Conservation (phyloP, 2,888 invertebrate genomes). For the Drosophila colorata region DNA sequence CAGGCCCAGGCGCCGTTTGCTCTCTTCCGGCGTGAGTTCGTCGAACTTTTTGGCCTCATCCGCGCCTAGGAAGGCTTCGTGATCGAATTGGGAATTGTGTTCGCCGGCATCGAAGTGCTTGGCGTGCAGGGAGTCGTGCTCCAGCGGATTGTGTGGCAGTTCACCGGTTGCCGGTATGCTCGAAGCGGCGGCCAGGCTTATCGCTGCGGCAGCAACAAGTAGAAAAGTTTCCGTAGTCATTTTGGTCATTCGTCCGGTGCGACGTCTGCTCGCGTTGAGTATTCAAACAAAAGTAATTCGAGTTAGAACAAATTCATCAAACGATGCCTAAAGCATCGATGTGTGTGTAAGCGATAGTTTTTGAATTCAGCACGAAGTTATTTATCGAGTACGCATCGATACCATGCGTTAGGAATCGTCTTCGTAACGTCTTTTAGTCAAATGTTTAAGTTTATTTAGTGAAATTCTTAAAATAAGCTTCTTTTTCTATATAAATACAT, state of each 20-base stretch:
- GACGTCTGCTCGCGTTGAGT: conserved; percentile 37
- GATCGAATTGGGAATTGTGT: conserved; percentile 96
- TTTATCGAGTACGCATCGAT: conserved; percentile 6
- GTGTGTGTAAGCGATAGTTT: conserved; percentile 22
- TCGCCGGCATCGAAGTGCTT: conserved; percentile 91
- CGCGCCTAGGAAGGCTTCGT: conserved; percentile 98
- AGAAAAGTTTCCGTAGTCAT: conserved; percentile 33
- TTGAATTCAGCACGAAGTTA: not conserved
- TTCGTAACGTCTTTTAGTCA: conserved; percentile 3
- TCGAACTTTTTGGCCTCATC: conserved; percentile 97
- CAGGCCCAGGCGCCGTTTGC: conserved; percentile 93
- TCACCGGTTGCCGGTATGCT: conserved; percentile 86
- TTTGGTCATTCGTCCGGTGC: not conserved
- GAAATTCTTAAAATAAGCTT: conserved; percentile 34
- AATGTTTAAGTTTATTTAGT: conserved; percentile 23
- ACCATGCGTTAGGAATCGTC: not conserved
- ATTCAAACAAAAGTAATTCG: conserved; percentile 45
- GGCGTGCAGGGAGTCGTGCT: conserved; percentile 90
- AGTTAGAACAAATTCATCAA: conserved; percentile 14
- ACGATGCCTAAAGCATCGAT: conserved; percentile 36
- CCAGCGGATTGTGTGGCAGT: conserved; percentile 87
- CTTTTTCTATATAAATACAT: conserved; percentile 55
- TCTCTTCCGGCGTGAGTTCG: conserved; percentile 97
- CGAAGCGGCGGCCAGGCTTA: conserved; percentile 51
- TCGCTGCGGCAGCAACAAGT: conserved; percentile 54